Evolutionary conservation across 2,113 vertebrate species (phyloP), one percentile per base, ranked within the genome.

Genomic region (Pavo muticus): DNA sequence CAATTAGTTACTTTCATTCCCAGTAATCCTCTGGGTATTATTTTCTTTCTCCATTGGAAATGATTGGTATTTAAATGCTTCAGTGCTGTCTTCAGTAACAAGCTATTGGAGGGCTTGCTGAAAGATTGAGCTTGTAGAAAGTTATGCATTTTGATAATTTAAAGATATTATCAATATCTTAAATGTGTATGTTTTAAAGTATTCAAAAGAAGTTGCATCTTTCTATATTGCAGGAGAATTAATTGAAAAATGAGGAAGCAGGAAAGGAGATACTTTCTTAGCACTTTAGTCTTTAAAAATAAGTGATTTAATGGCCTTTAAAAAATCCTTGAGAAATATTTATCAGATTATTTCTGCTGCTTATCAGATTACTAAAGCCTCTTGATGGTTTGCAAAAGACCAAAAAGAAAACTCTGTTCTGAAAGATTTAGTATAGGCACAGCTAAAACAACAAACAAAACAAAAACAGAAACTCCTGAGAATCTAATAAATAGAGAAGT

Each of bases 121-220:
- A 50, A 69, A 50, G 27, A 13, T 29, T 52, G 39, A n/a, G 5
- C 4, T 24, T 20, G 7, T 78, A 57, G 35, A 24, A 79, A 45
- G 21, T 3, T n/a, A 65, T 72, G n/a, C 1, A 4, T 76, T 92
- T 85, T 42, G 9, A 23, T 75, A 60, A 25, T 63, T 63, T 17
- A 63, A 54, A 54, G 27, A 30, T 54, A 54, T 10, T 16, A 6
- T 7, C 14, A 35, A 19, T 18, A 64, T 40, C 25, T 40, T 40
- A 40, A 64, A 64, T 40, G 27, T 29, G 16, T 12, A 18, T 40
- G 27, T 64, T 40, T 78, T 14, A 39, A 79, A 74, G 35, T 80
- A 47, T 11, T 52, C 0, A 1, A 29, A 29, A 60, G 19, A 44
- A 50, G 7, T 47, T 10, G 10, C 8, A 4, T 1, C 3, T 85